These are phyloP conservation scores for Cacatua alba DNA, from an alignment of 2,113 vertebrate species.

Conservation along the genomic window DNA sequence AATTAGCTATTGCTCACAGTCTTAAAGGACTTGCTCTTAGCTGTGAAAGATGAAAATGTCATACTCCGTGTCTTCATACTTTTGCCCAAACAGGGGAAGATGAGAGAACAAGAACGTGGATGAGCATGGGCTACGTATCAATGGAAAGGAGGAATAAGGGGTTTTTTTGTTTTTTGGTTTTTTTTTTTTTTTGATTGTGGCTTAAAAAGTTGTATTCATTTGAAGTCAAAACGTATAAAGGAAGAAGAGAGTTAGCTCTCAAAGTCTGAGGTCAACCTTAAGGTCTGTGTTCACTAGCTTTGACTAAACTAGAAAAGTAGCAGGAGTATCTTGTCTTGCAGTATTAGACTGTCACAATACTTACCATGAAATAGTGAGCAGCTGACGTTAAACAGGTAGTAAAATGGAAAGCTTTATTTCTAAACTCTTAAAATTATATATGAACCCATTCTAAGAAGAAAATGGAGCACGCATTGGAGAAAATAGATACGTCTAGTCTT, in stretches of 20 bases:
- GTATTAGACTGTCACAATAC: background rate
- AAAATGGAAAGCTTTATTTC: constrained; percentile 46
- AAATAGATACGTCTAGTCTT: constrained; percentile 14
- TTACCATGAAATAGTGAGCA: background rate
- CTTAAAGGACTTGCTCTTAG: background rate
- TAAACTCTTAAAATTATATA: constrained; percentile 47
- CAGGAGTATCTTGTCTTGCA: background rate
- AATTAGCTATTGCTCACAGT: background rate
- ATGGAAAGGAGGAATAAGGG: background rate
- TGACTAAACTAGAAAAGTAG: background rate
- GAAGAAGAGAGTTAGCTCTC: background rate
- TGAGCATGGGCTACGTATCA: fast-evolving
- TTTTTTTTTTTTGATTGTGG: background rate
- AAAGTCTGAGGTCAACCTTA: background rate
- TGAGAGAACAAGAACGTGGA: background rate
- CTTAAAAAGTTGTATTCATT: background rate
- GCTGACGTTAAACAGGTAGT: constrained; percentile 17
- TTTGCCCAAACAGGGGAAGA: background rate
- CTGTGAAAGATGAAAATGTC: background rate
- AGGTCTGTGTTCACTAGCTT: background rate
- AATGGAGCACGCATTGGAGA: constrained; percentile 10
- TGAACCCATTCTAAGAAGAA: constrained; percentile 14
- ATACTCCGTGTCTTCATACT: background rate
- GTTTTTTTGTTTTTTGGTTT: background rate
- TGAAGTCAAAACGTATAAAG: background rate